Evolutionary conservation across 2,797 vertebrate genomes (phyloP).

Genomic region (Mormyrops boulengeri): DNA sequence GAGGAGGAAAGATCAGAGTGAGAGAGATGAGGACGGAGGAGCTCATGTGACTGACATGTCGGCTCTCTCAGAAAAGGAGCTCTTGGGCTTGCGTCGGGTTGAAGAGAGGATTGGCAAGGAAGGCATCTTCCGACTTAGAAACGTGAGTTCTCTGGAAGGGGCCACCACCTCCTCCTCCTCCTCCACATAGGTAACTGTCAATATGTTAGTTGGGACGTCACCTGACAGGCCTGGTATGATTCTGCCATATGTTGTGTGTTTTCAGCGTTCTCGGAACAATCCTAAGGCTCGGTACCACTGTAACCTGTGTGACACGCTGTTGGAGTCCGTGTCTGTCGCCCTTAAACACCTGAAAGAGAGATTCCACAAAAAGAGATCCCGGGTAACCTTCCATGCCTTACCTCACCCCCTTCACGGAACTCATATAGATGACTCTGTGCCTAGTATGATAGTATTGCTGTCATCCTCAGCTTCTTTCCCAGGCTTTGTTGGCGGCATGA

Average conservation of each 20-base stretch:
- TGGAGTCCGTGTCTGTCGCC: constrained; percentile 75
- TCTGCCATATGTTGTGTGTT: neutral
- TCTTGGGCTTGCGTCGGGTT: constrained; percentile 63
- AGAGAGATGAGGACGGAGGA: constrained; percentile 57
- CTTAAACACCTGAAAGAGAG: constrained; percentile 84
- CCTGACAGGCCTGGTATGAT: neutral
- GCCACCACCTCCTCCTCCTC: neutral
- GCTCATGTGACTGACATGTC: constrained; percentile 70
- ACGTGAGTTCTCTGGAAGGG: constrained; percentile 53
- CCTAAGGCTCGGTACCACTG: constrained; percentile 75
- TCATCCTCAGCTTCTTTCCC: neutral
- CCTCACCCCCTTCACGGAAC: neutral
- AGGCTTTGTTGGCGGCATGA: neutral
- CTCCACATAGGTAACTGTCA: neutral
- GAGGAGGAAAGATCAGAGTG: constrained; percentile 59
- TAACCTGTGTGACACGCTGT: constrained; percentile 72
- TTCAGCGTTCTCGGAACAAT: constrained; percentile 68
- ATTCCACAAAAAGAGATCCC: constrained; percentile 78
- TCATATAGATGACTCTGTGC: neutral
- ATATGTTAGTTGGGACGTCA: neutral
- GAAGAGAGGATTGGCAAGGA: constrained; percentile 72
- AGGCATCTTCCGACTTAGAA: constrained; percentile 70
- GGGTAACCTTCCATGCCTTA: constrained; percentile 56
- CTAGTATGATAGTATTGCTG: neutral
- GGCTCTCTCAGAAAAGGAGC: constrained; percentile 64